phyloP scores from a whole-genome alignment of 2,113 vertebrate species.

The Nematolebias whitei region DNA sequence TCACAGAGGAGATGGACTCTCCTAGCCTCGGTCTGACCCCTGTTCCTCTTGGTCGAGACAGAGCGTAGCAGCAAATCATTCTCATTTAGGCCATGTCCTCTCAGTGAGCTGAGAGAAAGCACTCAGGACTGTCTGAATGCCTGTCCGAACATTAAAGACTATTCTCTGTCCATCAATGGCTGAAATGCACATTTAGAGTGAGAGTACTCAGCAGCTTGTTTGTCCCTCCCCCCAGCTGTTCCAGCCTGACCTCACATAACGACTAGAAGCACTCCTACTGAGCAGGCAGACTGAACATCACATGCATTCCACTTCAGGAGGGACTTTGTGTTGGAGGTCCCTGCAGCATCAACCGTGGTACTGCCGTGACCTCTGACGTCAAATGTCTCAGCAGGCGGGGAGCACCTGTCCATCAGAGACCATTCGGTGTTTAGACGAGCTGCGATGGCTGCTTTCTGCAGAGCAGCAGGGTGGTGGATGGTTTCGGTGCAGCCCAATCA shows the following conservation, averaged over 20 bases:
- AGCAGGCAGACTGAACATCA: too few species aligned
- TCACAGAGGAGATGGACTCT: constrained; percentile 18
- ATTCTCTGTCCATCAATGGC: constrained; percentile 31
- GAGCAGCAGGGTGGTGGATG: constrained; percentile 9
- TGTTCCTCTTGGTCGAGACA: not conserved
- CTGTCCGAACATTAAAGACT: constrained; percentile 19
- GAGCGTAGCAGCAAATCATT: constrained; percentile 22
- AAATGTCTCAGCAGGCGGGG: constrained; percentile 32
- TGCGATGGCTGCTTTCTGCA: constrained; percentile 28
- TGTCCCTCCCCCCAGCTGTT: constrained; percentile 26
- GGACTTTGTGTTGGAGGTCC: constrained; percentile 23
- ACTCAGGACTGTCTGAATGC: constrained; percentile 47
- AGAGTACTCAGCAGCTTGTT: constrained; percentile 25
- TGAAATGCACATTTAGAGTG: constrained; percentile 35
- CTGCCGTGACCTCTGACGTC: constrained; percentile 29
- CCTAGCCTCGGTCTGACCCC: not conserved
- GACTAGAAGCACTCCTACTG: constrained; percentile 4
- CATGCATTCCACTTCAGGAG: constrained; percentile 7
- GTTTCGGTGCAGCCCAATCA: constrained; percentile 10
- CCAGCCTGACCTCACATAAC: constrained; percentile 19
- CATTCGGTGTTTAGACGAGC: constrained; percentile 61
- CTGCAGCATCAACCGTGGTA: constrained; percentile 14
- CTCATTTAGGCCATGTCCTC: constrained; percentile 49
- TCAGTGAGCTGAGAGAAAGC: constrained; percentile 22
- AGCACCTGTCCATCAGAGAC: constrained; percentile 23